Percentiles rank a stretch among this genome's conserved stretches.
Conservation (phyloP, 2,113 vertebrate genomes). For the Pangasianodon gigas region DNA sequence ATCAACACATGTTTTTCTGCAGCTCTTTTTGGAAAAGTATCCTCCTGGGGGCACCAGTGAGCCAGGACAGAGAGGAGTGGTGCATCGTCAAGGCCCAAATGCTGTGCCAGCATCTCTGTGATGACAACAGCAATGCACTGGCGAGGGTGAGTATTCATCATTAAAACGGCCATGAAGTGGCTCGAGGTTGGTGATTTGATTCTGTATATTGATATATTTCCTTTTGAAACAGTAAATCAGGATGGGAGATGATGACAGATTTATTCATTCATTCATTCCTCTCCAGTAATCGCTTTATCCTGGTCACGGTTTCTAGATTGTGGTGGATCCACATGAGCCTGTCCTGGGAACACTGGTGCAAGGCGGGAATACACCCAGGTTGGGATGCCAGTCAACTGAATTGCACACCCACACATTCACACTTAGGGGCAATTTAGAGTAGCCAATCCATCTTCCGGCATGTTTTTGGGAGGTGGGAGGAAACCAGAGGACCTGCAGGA, state of each 20-base stretch:
- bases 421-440: not conserved
- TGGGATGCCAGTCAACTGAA: not conserved
- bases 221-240: not conserved
- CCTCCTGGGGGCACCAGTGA: slow-evolving; percentile 79
- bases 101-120: slow-evolving; percentile 75
- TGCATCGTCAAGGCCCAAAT: slow-evolving; percentile 66
- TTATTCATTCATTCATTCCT: not conserved
- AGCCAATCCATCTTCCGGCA: not conserved
- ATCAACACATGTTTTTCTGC: slow-evolving; percentile 50
- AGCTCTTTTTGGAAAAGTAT: slow-evolving; percentile 83
- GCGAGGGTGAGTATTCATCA: slow-evolving; percentile 71
- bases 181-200: not conserved
- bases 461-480: not conserved
- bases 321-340: too few relatives aligned
- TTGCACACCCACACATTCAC: not conserved
- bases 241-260: not conserved
- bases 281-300: not conserved
- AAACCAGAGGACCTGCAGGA: not conserved
- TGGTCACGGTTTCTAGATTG: not conserved
- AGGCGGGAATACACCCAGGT: not conserved
- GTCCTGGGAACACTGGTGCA: not conserved
- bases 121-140: slow-evolving; percentile 70
- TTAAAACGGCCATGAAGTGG: not conserved
- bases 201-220: not conserved
- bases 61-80: slow-evolving; percentile 74